These are phyloP conservation scores for Clivina fossor DNA, from an alignment of 2,888 invertebrate genomes.

Conservation along the genomic window DNA sequence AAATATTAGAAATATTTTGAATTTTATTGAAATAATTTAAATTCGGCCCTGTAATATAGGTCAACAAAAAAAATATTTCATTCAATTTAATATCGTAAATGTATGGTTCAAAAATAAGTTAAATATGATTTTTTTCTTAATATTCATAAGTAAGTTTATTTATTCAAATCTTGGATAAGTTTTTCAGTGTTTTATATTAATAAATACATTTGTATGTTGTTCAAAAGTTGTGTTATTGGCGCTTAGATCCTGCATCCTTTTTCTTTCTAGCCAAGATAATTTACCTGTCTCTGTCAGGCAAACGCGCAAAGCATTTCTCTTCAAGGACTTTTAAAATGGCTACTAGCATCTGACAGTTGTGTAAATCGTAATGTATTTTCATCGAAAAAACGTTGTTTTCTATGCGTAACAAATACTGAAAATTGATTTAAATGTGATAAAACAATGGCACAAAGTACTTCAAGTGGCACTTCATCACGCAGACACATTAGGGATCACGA, in stretches of 20 bases:
- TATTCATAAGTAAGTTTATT: too few relatives aligned
- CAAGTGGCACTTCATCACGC: slow-evolving; percentile 65
- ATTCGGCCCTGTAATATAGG: slow-evolving; percentile 16
- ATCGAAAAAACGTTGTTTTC: slow-evolving; percentile 17
- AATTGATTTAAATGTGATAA: slow-evolving; percentile 29
- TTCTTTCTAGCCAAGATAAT: not conserved
- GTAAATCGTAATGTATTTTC: slow-evolving; percentile 28
- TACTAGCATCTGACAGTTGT: slow-evolving; percentile 27
- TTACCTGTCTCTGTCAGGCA: slow-evolving; percentile 2
- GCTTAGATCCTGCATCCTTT: slow-evolving; percentile 7
- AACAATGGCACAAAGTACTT: slow-evolving; percentile 65
- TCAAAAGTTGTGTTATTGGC: slow-evolving; percentile 14
- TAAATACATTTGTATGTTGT: too few relatives aligned
- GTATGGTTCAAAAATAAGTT: too few relatives aligned
- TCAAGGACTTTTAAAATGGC: slow-evolving; percentile 31
- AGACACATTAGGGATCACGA: slow-evolving; percentile 65
- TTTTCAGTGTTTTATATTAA: too few relatives aligned
- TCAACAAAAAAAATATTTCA: slow-evolving; percentile 15
- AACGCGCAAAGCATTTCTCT: slow-evolving; percentile 5
- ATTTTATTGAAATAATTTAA: slow-evolving; percentile 3
- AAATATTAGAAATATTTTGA: too few relatives aligned
- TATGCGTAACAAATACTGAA: slow-evolving; percentile 16
- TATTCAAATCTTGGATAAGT: too few relatives aligned
- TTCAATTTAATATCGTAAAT: too few relatives aligned
- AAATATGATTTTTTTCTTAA: too few relatives aligned